Conservation (phyloP, 2,888 invertebrate genomes). For the Papilio protenor region DNA sequence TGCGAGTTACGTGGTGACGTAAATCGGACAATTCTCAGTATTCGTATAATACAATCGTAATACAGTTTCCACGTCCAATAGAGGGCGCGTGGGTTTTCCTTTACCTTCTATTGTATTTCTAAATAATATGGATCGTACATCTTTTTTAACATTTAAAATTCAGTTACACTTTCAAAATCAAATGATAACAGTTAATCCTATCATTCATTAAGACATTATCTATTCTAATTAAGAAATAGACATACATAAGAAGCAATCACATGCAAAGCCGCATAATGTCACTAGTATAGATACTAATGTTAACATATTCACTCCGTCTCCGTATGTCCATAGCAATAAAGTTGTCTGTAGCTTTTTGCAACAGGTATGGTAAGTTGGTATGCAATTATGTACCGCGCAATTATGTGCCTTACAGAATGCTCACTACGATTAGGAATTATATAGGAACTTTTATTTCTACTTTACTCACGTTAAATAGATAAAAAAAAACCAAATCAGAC, state of each 20-base stretch:
- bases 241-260: not conserved
- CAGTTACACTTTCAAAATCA: not conserved
- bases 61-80: not conserved
- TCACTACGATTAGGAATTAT: not conserved
- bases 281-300: constrained; percentile 7
- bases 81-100: constrained; percentile 8
- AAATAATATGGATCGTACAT: not conserved
- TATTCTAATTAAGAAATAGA: not conserved
- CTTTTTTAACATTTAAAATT: not conserved
- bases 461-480: not conserved
- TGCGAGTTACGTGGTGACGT: not conserved
- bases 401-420: constrained; percentile 35
- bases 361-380: constrained; percentile 40
- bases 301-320: constrained; percentile 27
- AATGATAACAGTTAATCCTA: not conserved
- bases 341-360: constrained; percentile 45
- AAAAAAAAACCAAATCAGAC: not conserved
- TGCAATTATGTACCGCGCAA: constrained; percentile 38
- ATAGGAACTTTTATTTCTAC: not conserved
- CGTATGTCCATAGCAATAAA: constrained; percentile 53
- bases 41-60: not conserved
- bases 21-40: constrained; percentile 6
- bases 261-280: constrained; percentile 4
- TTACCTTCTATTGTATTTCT: not conserved
- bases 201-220: not conserved